Conservation (phyloP, 2,113 vertebrate genomes). For the Brachyhypopomus occidentalis region DNA sequence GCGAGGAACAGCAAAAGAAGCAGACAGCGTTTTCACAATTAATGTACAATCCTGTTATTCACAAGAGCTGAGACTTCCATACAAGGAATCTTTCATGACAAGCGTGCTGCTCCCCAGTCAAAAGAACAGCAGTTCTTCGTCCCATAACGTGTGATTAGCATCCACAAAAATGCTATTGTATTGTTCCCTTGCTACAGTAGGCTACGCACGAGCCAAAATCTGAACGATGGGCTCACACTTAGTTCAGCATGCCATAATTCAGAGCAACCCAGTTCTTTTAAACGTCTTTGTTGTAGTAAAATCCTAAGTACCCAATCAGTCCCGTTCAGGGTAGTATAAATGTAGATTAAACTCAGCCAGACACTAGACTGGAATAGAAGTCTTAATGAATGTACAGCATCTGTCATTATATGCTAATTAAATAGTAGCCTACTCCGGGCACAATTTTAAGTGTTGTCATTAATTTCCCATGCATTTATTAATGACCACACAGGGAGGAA, state of each 20-base stretch:
- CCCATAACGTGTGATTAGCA: too few relatives aligned
- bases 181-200: too few relatives aligned
- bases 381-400: constrained; percentile 52
- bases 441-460: constrained; percentile 58
- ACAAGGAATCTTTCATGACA: too few relatives aligned
- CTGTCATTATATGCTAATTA: constrained; percentile 60
- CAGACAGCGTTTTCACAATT: too few relatives aligned
- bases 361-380: constrained; percentile 44
- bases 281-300: not conserved
- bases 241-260: not conserved
- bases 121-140: too few relatives aligned
- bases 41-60: too few relatives aligned
- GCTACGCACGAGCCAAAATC: too few relatives aligned
- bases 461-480: constrained; percentile 57
- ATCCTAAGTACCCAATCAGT: not conserved
- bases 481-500: constrained; percentile 45
- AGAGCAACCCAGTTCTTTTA: not conserved
- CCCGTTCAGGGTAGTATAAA: not conserved
- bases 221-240: not conserved
- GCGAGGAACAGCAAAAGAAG: too few relatives aligned
- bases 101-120: too few relatives aligned
- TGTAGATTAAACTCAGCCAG: constrained; percentile 31
- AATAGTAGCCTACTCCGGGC: constrained; percentile 55
- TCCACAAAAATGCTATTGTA: too few relatives aligned
- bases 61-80: too few relatives aligned